Conservation (phyloP, 2,888 invertebrate species). For the Agrenia bidenticulata region DNA sequence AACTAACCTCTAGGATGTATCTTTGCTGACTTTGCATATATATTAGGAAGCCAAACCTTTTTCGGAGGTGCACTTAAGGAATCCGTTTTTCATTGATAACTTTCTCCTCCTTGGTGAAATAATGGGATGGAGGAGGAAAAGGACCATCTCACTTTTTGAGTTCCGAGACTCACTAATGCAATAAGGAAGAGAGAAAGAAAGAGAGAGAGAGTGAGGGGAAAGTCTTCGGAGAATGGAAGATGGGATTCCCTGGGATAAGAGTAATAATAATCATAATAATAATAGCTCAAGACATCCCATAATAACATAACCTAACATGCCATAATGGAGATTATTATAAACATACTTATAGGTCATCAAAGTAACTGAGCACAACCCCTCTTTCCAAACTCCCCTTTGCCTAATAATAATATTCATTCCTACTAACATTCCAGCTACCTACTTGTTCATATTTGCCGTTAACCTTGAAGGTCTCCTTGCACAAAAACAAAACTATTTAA, state of each 20-base stretch:
- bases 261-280: conserved; percentile 19
- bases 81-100: conserved; percentile 5
- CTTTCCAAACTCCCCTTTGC: neutral
- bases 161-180: neutral
- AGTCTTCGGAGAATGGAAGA: neutral
- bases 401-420: conserved; percentile 1
- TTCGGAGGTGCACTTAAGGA: neutral
- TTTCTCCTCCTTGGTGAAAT: neutral
- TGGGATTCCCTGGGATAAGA: neutral
- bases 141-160: neutral
- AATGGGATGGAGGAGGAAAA: neutral
- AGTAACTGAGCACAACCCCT: conserved; percentile 2
- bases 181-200: neutral
- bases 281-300: conserved; percentile 16
- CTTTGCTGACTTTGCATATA: too few species aligned
- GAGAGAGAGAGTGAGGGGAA: conserved; percentile 3
- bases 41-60: neutral
- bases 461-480: too few species aligned
- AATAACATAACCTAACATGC: conserved; percentile 2
- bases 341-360: conserved; percentile 15
- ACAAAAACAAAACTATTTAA: too few species aligned
- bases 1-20: too few species aligned
- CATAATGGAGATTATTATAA: conserved; percentile 21
- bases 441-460: too few species aligned
- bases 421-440: too few species aligned